Evolutionary conservation across 2,797 vertebrate genomes (phyloP).

Genomic region (Hippoglossus hippoglossus): DNA sequence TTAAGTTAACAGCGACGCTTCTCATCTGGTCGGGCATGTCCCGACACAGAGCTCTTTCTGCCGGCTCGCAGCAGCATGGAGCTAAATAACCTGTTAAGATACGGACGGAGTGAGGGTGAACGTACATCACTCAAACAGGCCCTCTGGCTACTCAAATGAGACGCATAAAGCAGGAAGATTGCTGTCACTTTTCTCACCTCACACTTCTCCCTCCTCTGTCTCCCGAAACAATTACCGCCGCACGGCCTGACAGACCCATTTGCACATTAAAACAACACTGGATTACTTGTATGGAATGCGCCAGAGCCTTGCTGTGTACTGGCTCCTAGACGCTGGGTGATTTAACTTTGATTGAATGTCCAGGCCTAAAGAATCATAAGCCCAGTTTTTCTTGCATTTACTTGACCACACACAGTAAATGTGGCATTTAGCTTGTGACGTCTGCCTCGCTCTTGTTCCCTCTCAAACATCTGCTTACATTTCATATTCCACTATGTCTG

Average conservation of each 20-base stretch:
- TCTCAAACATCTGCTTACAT: conserved; percentile 79
- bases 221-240: conserved; percentile 62
- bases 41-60: conserved; percentile 40
- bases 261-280: conserved; percentile 60
- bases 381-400: conserved; percentile 28
- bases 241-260: conserved; percentile 57
- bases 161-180: conserved; percentile 62
- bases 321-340: conserved; percentile 37
- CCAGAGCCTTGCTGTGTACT: conserved; percentile 32
- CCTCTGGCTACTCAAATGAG: conserved; percentile 62
- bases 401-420: conserved; percentile 79
- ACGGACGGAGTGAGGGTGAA: conserved; percentile 56
- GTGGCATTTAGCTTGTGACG: conserved; percentile 69
- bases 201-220: conserved; percentile 52
- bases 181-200: conserved; percentile 65
- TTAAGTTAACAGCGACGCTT: conserved; percentile 7
- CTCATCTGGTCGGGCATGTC: conserved; percentile 42
- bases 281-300: conserved; percentile 23
- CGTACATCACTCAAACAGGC: conserved; percentile 56
- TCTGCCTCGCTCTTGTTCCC: conserved; percentile 56
- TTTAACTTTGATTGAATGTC: conserved; percentile 74
- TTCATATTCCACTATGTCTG: conserved; percentile 79
- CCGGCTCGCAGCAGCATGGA: conserved; percentile 30
- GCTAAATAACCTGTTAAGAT: conserved; percentile 55
- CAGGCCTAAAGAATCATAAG: conserved; percentile 64